Percentiles rank a stretch among this genome's conserved stretches.
Evolutionary conservation across 2,888 invertebrate species (phyloP).

Genomic region (Cryptus armator): DNA sequence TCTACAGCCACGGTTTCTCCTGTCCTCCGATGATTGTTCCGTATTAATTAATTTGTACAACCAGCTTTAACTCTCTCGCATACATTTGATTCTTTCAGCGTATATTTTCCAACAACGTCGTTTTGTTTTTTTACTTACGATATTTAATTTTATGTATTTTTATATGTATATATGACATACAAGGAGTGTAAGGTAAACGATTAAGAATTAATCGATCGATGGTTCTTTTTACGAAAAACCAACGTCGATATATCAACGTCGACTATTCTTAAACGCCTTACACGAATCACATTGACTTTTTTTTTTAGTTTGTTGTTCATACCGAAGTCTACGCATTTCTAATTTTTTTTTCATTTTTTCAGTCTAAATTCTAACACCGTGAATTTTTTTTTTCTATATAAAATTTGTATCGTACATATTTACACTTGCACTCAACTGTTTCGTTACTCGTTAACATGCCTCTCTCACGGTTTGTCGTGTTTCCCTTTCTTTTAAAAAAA

Average conservation of each 20-base stretch:
- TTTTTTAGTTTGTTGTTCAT: constrained; percentile 9
- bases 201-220: constrained; percentile 64
- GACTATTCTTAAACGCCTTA: constrained; percentile 65
- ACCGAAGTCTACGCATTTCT: constrained; percentile 9
- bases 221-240: constrained; percentile 30
- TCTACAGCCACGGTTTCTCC: constrained; percentile 55
- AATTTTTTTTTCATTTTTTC: constrained; percentile 1
- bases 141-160: constrained; percentile 20
- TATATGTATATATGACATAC: constrained; percentile 46
- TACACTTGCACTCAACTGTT: constrained; percentile 47
- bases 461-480: background rate
- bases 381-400: constrained; percentile 43
- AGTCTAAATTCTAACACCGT: constrained; percentile 47
- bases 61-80: constrained; percentile 29
- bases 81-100: constrained; percentile 28
- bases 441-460: background rate
- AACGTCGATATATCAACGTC: constrained; percentile 56
- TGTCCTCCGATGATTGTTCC: constrained; percentile 57
- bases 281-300: constrained; percentile 66
- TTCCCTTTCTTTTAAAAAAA: background rate
- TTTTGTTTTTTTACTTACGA: constrained; percentile 33
- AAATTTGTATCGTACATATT: constrained; percentile 62
- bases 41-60: constrained; percentile 66
- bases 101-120: constrained; percentile 49
- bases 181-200: constrained; percentile 62